phyloP scores from a whole-genome alignment of 1,140 invertebrate genomes.

The Armadillidium nasatum region DNA sequence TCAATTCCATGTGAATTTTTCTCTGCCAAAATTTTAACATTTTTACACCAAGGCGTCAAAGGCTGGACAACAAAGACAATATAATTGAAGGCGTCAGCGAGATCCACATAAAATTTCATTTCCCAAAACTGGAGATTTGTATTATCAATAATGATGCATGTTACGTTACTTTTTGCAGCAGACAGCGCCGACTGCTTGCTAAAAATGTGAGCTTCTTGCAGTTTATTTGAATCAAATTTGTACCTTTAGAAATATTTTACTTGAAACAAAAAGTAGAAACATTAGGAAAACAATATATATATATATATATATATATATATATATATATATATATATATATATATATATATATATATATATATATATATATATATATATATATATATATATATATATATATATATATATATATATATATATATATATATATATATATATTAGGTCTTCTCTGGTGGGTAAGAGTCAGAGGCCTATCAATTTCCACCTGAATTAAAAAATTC shows the following conservation, averaged over 20 bases:
- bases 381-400: too few species aligned
- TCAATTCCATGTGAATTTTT: constrained; percentile 48
- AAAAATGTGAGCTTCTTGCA: constrained; percentile 47
- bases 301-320: constrained; percentile 16
- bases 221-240: constrained; percentile 46
- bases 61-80: constrained; percentile 48
- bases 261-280: too few species aligned
- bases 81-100: constrained; percentile 48
- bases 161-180: constrained; percentile 35
- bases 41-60: constrained; percentile 49
- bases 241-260: constrained; percentile 42
- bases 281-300: too few species aligned
- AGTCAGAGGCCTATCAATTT: too few species aligned
- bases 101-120: constrained; percentile 47
- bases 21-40: constrained; percentile 46
- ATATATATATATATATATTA: constrained; percentile 24
- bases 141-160: constrained; percentile 51
- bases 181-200: constrained; percentile 44
- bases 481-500: too few species aligned
- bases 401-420: not conserved
- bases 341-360: too few species aligned
- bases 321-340: not conserved
- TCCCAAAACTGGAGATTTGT: constrained; percentile 50
- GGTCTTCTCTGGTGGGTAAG: too few species aligned
- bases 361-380: too few species aligned